Percentiles rank a stretch among this genome's conserved stretches.
Conservation (phyloP, 2,888 invertebrate genomes). For the Smittia aterrima region DNA sequence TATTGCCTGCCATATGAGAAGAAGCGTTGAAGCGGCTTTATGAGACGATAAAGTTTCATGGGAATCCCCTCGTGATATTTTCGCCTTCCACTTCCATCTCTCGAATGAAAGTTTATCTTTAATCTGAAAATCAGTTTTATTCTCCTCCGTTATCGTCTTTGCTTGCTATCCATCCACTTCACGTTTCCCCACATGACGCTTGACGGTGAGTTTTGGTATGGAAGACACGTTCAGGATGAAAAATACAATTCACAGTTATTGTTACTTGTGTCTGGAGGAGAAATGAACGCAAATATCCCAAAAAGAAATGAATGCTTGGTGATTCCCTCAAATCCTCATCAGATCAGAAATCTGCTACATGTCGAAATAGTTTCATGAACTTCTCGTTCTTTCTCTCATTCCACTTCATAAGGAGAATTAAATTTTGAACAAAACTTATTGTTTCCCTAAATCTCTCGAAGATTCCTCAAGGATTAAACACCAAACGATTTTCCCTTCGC, state of each 20-base stretch:
- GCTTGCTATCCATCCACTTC: neutral
- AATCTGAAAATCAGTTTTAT: constrained; percentile 18
- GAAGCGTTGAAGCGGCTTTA: too few relatives aligned
- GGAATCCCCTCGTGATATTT: too few relatives aligned
- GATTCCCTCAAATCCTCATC: constrained; percentile 3
- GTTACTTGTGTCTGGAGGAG: constrained; percentile 7
- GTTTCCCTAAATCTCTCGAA: neutral
- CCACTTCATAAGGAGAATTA: neutral
- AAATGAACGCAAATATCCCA: neutral
- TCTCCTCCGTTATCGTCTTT: neutral
- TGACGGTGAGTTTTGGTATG: constrained; percentile 2
- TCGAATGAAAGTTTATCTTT: neutral
- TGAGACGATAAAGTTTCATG: too few relatives aligned
- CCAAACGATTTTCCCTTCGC: neutral
- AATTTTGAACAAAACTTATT: neutral
- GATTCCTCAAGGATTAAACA: neutral
- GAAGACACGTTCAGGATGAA: constrained; percentile 17
- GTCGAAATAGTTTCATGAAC: constrained; percentile 15
- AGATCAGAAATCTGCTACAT: neutral
- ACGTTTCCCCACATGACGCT: constrained; percentile 11
- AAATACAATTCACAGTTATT: constrained; percentile 27
- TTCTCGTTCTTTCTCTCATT: too few relatives aligned
- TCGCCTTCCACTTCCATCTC: neutral
- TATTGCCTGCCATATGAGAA: too few relatives aligned
- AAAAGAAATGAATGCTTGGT: neutral